Conservation (phyloP, 2,113 vertebrate genomes). For the Mesoclemmys tuberculata region DNA sequence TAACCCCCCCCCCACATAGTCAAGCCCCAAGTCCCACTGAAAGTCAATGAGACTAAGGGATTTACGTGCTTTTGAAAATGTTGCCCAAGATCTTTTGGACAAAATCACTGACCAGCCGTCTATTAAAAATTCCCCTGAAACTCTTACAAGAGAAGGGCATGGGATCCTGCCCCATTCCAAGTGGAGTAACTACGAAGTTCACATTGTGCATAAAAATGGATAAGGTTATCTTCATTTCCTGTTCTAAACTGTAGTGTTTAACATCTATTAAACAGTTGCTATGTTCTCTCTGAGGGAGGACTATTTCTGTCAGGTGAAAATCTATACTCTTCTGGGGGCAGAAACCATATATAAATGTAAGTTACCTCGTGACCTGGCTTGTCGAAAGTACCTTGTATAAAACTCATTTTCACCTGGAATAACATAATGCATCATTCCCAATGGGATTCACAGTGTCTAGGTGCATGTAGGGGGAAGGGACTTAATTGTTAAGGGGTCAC, state of each 20-base stretch:
- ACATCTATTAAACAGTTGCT: not conserved
- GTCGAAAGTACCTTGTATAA: not conserved
- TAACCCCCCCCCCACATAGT: not conserved
- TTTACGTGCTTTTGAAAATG: not conserved
- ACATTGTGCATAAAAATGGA: not conserved
- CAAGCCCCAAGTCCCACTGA: not conserved
- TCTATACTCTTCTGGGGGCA: accelerated
- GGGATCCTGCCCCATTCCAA: not conserved
- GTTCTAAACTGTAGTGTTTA: not conserved
- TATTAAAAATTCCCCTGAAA: accelerated
- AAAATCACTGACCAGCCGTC: not conserved
- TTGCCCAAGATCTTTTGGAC: not conserved
- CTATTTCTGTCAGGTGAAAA: accelerated
- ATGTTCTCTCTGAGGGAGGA: not conserved
- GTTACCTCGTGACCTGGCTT: not conserved
- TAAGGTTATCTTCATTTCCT: not conserved
- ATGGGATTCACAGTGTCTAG: accelerated
- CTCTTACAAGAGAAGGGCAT: not conserved
- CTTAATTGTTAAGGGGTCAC: not conserved
- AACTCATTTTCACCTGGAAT: not conserved
- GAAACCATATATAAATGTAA: accelerated
- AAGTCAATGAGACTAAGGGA: not conserved
- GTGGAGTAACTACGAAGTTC: accelerated
- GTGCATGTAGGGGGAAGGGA: not conserved
- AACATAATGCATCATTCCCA: accelerated